phyloP scores from a whole-genome alignment of 1,140 invertebrate species.

The Polyergus mexicanus region DNA sequence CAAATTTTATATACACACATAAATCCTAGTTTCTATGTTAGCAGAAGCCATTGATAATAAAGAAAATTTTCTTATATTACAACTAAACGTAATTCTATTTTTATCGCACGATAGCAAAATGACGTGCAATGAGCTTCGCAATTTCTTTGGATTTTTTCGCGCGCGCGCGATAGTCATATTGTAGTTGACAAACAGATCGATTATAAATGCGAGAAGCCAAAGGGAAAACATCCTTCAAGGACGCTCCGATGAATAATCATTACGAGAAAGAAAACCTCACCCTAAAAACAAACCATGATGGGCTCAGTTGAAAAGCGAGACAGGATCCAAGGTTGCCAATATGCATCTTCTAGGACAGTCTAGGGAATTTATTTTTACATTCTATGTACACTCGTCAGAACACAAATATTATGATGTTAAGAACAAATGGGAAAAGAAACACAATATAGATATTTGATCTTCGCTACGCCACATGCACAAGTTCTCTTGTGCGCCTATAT shows the following conservation, averaged over 20 bases:
- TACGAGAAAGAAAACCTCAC: constrained; percentile 58
- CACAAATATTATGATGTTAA: constrained; percentile 61
- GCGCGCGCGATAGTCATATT: neutral
- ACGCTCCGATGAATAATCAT: constrained; percentile 33
- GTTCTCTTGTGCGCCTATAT: neutral
- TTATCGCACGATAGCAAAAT: neutral
- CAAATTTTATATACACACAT: constrained; percentile 17
- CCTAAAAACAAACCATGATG: constrained; percentile 81
- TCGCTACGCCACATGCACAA: constrained; percentile 66
- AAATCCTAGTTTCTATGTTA: constrained; percentile 39
- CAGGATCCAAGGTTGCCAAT: constrained; percentile 86
- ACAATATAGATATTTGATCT: constrained; percentile 31
- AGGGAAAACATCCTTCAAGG: neutral
- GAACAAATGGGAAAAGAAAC: constrained; percentile 54
- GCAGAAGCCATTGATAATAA: constrained; percentile 5
- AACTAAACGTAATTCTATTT: constrained; percentile 1
- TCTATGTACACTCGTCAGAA: constrained; percentile 50
- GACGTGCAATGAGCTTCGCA: neutral
- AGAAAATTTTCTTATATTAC: neutral
- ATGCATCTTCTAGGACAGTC: constrained; percentile 77
- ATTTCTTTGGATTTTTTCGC: neutral
- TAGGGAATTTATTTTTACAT: constrained; percentile 48
- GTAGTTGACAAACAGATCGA: neutral
- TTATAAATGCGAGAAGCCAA: constrained; percentile 11
- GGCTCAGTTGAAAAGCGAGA: constrained; percentile 82